phyloP scores from a whole-genome alignment of 2,113 vertebrate genomes.

The Lepus europaeus region DNA sequence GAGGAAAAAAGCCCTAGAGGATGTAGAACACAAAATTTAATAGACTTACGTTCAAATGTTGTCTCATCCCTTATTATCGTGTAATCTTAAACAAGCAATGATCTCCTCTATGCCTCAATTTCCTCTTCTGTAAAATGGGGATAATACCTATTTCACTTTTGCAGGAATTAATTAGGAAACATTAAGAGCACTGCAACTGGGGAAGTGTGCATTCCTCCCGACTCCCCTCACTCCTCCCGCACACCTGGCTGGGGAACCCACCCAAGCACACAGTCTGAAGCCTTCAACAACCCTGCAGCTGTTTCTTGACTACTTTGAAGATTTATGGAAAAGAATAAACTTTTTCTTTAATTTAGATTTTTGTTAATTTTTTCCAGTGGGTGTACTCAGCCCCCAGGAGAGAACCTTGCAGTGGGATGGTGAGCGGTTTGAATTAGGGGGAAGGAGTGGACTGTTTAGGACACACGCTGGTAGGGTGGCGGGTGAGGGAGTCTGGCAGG shows the following conservation, averaged over 20 bases:
- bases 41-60: background rate
- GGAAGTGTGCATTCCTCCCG: background rate
- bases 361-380: background rate
- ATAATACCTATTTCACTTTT: background rate
- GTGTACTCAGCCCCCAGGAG: background rate
- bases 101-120: background rate
- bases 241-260: background rate
- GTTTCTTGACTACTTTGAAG: background rate
- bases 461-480: background rate
- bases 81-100: background rate
- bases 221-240: background rate
- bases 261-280: background rate
- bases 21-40: background rate
- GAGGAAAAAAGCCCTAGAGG: background rate
- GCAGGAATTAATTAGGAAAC: background rate
- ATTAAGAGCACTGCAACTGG: background rate
- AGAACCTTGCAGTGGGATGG: background rate
- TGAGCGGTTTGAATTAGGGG: background rate
- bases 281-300: background rate
- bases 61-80: background rate
- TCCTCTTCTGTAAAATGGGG: conserved; percentile 7
- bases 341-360: background rate
- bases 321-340: background rate
- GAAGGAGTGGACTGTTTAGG: background rate
- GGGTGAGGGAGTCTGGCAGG: background rate